Base-by-base conservation (phyloP, 2,888 invertebrate species). In the Bombylius major region DNA sequence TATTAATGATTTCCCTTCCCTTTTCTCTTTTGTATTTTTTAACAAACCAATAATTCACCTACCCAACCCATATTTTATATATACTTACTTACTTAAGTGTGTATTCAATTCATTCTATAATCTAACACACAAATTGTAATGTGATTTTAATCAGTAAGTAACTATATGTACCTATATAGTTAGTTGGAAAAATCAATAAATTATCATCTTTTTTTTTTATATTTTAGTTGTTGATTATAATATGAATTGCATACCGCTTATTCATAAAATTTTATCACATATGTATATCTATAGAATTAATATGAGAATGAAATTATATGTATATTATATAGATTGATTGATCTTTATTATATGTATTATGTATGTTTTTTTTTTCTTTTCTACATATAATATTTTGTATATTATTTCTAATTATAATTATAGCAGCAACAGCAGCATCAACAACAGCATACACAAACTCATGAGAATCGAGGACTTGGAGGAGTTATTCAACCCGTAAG, bases 361-460 rank as follows among this genome's bases (percentile, higher is more conserved):
- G n/a, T 45, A 44, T 13, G 44, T 31, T 14, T 45, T n/a, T 51
- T 51, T 39, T 39, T 36, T 31, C 36, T 51, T 45, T 51, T 32
- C 12, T 51, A 9, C 6, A 36, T 36, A 9, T 36, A 36, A 36
- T 36, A 36, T 8, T 36, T 36, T 36, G 6, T 36, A 36, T 8
- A 36, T 36, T 6, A 8, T 8, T 36, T 8, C 36, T 36, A 36
- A 6, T 6, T 8, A 9, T 9, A 42, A 42, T 11, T 11, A 42
- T 11, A 77, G 63, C 76, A 75, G 55, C 77, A 77, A 69, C 77
- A 78, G 75, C 78, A 77, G 66, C 63, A 63, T 63, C 67, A 39
- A 67, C 70, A 47, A 67, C 75, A 13, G 69, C 78, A 61, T 50
- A 59, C 59, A 33, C 57, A 61, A 50, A 61, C 60, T 51, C 61